phyloP scores from a whole-genome alignment of 2,797 vertebrate genomes.

The Phyllotis vaccarum region DNA sequence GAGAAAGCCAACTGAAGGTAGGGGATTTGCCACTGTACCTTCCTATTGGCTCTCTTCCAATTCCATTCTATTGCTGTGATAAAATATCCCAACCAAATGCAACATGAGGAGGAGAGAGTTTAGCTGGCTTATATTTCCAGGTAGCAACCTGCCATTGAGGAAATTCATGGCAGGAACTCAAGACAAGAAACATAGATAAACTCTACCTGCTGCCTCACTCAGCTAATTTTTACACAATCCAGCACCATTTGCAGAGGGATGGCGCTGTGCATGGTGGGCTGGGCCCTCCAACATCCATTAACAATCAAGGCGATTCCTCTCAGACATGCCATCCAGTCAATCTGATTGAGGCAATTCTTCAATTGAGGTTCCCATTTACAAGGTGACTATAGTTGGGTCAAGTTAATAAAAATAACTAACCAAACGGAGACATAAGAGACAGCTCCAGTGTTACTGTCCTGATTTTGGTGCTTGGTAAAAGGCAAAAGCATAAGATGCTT shows the following conservation, averaged over 20 bases:
- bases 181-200: not conserved
- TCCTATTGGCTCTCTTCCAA: not conserved
- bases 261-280: not conserved
- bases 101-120: not conserved
- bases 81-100: not conserved
- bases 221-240: not conserved
- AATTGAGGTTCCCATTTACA: not conserved
- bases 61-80: not conserved
- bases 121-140: not conserved
- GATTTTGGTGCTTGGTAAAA: not conserved
- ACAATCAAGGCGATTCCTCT: not conserved
- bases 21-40: not conserved
- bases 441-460: not conserved
- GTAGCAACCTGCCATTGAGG: not conserved
- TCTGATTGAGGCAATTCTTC: not conserved
- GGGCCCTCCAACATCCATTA: not conserved
- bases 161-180: not conserved
- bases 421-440: not conserved
- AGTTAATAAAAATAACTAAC: not conserved
- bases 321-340: not conserved
- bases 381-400: not conserved
- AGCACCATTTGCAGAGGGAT: not conserved
- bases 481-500: not conserved
- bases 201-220: not conserved
- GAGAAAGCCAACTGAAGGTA: not conserved